Percentiles rank a stretch among this genome's conserved stretches.
These are phyloP conservation scores for Hyles lineata DNA, from an alignment of 2,888 invertebrate species.

Conservation along the genomic window DNA sequence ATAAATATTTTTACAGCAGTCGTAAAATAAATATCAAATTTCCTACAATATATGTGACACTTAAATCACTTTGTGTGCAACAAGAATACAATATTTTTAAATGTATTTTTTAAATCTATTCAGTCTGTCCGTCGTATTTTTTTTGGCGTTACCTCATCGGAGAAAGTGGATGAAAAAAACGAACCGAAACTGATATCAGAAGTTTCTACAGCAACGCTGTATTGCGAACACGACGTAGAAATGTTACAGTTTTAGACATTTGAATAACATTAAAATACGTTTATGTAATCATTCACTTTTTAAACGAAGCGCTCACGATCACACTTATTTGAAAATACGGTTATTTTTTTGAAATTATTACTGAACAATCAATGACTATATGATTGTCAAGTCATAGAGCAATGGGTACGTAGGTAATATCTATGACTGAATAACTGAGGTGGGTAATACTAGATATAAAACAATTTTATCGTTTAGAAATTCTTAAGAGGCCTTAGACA, in stretches of 20 bases:
- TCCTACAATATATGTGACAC: neutral
- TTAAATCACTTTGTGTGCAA: neutral
- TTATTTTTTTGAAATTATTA: too few species aligned
- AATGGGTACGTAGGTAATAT: too few species aligned
- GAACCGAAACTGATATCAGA: slow-evolving; percentile 7
- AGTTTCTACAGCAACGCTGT: neutral
- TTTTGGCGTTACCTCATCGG: slow-evolving; percentile 6
- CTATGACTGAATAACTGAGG: too few species aligned
- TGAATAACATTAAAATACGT: neutral
- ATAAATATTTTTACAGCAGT: neutral
- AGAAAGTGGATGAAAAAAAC: slow-evolving; percentile 12
- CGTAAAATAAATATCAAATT: neutral
- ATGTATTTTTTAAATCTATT: neutral
- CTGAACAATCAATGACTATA: too few species aligned
- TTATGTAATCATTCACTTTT: too few species aligned
- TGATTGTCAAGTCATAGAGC: too few species aligned
- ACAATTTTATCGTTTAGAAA: too few species aligned
- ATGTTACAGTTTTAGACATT: neutral
- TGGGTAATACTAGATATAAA: too few species aligned
- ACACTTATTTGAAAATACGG: too few species aligned
- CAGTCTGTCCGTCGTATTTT: slow-evolving; percentile 1
- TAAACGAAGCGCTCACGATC: too few species aligned
- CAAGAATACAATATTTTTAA: neutral
- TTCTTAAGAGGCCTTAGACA: too few species aligned
- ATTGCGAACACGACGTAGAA: neutral